Percentiles rank a stretch among this genome's conserved stretches.
Evolutionary conservation across 2,888 invertebrate genomes (phyloP).

Genomic region (Gandaritis pyraliata): DNA sequence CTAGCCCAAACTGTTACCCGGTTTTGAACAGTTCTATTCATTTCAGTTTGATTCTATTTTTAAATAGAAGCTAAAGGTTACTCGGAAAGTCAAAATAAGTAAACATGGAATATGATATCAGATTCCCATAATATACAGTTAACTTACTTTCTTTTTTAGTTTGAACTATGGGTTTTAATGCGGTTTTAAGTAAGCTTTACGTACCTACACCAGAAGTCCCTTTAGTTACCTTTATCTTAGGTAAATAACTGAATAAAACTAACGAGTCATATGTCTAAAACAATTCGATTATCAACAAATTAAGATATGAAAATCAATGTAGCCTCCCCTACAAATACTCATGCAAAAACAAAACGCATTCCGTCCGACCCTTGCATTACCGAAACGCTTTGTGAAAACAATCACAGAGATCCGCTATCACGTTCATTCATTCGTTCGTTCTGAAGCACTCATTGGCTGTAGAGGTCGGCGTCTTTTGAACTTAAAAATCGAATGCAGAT

Average conservation of each 20-base stretch:
- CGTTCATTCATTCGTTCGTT: constrained; percentile 66
- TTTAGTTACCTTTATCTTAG: too few species aligned
- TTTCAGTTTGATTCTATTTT: not conserved
- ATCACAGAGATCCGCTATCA: constrained; percentile 78
- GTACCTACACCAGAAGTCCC: too few species aligned
- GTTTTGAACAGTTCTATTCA: not conserved
- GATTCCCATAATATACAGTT: too few species aligned
- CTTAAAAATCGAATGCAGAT: constrained; percentile 57
- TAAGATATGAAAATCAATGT: constrained; percentile 15
- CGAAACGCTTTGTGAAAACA: constrained; percentile 63
- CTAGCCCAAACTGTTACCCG: constrained; percentile 10
- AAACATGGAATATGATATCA: too few species aligned
- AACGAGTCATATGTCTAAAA: not conserved
- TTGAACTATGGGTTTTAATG: too few species aligned
- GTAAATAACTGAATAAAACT: too few species aligned
- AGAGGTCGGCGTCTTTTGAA: constrained; percentile 64
- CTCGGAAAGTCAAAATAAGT: too few species aligned
- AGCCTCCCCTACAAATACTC: constrained; percentile 21
- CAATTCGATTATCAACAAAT: constrained; percentile 1
- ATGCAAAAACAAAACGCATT: constrained; percentile 50
- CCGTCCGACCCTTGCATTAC: constrained; percentile 70
- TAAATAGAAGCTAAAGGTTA: too few species aligned
- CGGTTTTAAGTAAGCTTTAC: too few species aligned
- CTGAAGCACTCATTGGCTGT: constrained; percentile 74
- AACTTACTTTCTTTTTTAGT: too few species aligned